phyloP scores from a whole-genome alignment of 1,140 invertebrate genomes.

The Saccostrea cuccullata region DNA sequence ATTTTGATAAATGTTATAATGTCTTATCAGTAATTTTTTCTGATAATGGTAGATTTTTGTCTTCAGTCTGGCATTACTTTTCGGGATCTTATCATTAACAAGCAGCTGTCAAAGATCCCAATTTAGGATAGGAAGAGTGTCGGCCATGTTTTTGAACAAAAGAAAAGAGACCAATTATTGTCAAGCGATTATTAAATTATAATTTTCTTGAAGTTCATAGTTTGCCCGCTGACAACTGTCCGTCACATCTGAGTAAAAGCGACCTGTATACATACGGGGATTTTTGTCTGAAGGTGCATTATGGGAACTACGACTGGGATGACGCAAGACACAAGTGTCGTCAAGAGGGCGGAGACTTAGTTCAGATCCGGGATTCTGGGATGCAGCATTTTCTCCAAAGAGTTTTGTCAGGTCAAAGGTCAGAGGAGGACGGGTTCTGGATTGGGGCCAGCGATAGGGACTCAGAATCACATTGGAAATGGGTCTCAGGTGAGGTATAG shows the following conservation, averaged over 20 bases:
- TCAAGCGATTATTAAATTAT: too few relatives aligned
- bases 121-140: too few relatives aligned
- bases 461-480: slow-evolving; percentile 63
- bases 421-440: slow-evolving; percentile 61
- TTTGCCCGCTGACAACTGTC: neutral
- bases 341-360: slow-evolving; percentile 53
- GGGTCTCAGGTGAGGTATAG: slow-evolving; percentile 59
- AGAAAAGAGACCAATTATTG: too few relatives aligned
- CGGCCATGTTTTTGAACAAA: too few relatives aligned
- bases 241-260: neutral
- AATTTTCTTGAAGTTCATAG: neutral
- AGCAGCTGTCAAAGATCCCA: too few relatives aligned
- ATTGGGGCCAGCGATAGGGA: slow-evolving; percentile 64
- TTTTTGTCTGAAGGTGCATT: slow-evolving; percentile 31
- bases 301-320: slow-evolving; percentile 54
- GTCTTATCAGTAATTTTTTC: too few relatives aligned
- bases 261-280: slow-evolving; percentile 13
- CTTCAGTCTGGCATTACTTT: too few relatives aligned
- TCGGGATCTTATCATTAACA: too few relatives aligned
- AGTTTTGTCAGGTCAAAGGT: slow-evolving; percentile 48
- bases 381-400: slow-evolving; percentile 60
- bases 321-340: slow-evolving; percentile 53
- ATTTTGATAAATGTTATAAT: too few relatives aligned
- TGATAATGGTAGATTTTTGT: too few relatives aligned
- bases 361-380: slow-evolving; percentile 53